Evolutionary conservation across 2,888 invertebrate genomes (phyloP), one percentile per base, ranked within the genome.

Genomic region (Deilephila elpenor): DNA sequence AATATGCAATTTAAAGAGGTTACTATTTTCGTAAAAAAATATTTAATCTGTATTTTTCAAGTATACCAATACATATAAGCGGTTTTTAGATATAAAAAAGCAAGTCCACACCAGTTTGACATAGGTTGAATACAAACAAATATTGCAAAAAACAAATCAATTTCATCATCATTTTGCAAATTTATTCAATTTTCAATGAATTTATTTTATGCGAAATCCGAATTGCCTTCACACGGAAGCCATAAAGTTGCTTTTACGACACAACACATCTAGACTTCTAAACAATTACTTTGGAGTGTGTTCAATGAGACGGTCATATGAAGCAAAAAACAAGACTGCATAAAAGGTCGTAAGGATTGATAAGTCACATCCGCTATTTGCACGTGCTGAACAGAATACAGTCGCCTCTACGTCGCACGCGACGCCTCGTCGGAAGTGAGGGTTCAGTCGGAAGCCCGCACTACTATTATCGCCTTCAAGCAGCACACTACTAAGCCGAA

Each of bases 371-470:
- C 90, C 92, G 85, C 78, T 76, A 70, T 77, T 74, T 84, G 83
- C 86, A 83, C 87, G 88, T 89, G 88, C 85, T 86, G 77, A 64
- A 73, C 79, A 76, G 74, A 76, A 70, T 73, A 72, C 78, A 80
- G 80, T 78, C 76, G 79, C 77, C 75, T 74, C 80, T 71, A 75
- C 77, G 78, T 87, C 85, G 84, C 89, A 89, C 88, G 89, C 87
- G 86, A 86, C 84, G 78, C 80, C 72, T 76, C 74, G 82, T 89
- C 88, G 88, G 89, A 90, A 86, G 83, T 83, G 84, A 87, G 88
- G 88, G 88, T 86, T 81, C 86, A 81, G 83, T 87, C 87, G 90
- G 88, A 89, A 90, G 84, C 88, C 88, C 87, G 87, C 88, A 87
- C 86, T 84, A 83, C 77, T 79, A 87, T 86, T 86, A 85, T 75